Evolutionary conservation across 2,113 vertebrate genomes (phyloP), one percentile per base, ranked within the genome.

Genomic region (Ranitomeya variabilis): DNA sequence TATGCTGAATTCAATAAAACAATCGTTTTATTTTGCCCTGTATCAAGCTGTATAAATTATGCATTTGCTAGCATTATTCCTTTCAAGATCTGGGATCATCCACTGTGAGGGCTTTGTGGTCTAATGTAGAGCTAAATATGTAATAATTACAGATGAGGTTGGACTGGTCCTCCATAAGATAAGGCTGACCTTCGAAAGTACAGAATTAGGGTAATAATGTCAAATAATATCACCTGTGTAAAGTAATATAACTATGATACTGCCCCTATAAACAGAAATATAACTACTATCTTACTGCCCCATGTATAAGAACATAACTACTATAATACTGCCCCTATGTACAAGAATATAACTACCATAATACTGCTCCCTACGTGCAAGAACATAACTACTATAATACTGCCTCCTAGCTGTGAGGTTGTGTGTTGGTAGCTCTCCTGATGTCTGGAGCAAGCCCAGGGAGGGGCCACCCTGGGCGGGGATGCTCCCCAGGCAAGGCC

Each of bases 1-100:
- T 77, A 54, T 89, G 80, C 87, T 94, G 94, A 94, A 90, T 93
- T 93, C 91, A 86, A 77, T 82, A 91, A 91, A 93, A 94, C 91
- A 93, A 92, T 89, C 57, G 59, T 64, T 91, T 87, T 91, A 18
- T 67, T 86, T 86, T 66, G 60, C 73, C 59, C 74, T 86, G 37
- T 77, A 64, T 77, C n/a, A 86, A 76, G 18, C 73, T 52, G 37
- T 78, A 51, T 86, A 86, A 77, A 78, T 85, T 71, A 76, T 60
- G 59, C 31, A 77, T 74, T 83, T 83, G 16, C n/a, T 55, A 37
- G 16, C 7, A 12, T 60, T 26, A 26, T 52, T 71, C 73, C 51
- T 55, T 64, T 71, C 64, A 69, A 14, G 37, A 83, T 69, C 3
- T 62, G 14, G 59, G 23, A 80, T 54, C 21, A 26, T 52, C 18